Percentiles rank a stretch among this genome's conserved stretches.
Evolutionary conservation across 2,113 vertebrate species (phyloP).

Genomic region (Misgurnus mizolepis): DNA sequence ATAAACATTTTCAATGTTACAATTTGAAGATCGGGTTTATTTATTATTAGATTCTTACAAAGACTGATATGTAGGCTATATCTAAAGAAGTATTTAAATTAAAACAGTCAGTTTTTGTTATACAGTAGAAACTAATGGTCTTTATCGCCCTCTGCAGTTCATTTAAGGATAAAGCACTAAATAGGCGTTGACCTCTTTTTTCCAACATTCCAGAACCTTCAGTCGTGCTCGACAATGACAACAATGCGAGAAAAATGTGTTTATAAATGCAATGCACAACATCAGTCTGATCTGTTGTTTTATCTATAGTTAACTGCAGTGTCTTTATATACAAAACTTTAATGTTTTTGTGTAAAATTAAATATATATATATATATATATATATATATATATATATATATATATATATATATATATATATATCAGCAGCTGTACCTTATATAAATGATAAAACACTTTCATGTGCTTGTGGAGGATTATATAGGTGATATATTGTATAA

Average conservation of each 20-base stretch:
- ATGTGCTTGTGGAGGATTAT: no score
- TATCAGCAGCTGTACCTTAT: no score
- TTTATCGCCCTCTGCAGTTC: slow-evolving; percentile 45
- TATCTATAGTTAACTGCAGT: background rate
- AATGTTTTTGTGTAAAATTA: no score
- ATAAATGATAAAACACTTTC: no score
- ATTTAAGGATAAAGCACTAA: background rate
- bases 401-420: no score
- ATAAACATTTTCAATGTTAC: background rate
- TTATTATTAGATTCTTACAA: background rate
- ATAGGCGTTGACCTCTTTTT: slow-evolving; percentile 67
- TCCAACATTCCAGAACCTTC: slow-evolving; percentile 70
- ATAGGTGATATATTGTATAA: no score
- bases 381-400: no score
- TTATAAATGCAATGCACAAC: background rate
- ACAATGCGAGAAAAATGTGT: background rate
- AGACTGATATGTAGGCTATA: background rate
- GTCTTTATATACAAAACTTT: background rate
- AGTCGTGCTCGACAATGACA: background rate
- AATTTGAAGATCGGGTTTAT: background rate
- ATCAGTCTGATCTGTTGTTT: background rate
- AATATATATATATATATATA: no score
- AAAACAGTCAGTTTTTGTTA: background rate
- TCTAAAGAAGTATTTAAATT: background rate
- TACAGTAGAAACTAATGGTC: background rate